Evolutionary conservation across 2,113 vertebrate species (phyloP).

Genomic region (Ceuthmochares aereus): DNA sequence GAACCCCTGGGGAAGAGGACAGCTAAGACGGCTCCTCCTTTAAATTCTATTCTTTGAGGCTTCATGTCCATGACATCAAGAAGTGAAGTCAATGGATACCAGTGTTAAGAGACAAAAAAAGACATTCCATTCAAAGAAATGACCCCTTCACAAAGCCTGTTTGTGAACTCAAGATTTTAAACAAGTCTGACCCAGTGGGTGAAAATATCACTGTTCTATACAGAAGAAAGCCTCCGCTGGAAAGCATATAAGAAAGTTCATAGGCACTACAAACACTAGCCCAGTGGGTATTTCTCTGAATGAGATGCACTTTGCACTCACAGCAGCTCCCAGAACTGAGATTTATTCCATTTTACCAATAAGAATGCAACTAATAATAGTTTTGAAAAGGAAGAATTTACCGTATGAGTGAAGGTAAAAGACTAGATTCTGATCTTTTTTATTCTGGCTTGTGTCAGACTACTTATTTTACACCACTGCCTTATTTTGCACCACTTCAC

Average conservation of each 20-base stretch:
- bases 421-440: background rate
- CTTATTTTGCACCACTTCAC: background rate
- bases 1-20: slow-evolving; percentile 11
- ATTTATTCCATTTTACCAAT: slow-evolving; percentile 38
- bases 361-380: slow-evolving; percentile 57
- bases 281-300: slow-evolving; percentile 65
- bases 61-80: slow-evolving; percentile 34
- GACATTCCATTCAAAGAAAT: slow-evolving; percentile 30
- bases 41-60: slow-evolving; percentile 45
- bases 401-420: background rate
- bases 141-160: slow-evolving; percentile 41
- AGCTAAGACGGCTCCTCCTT: slow-evolving; percentile 12
- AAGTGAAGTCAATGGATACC: slow-evolving; percentile 36
- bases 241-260: slow-evolving; percentile 57
- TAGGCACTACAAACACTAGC: slow-evolving; percentile 59
- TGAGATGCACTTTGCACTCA: slow-evolving; percentile 68
- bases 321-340: slow-evolving; percentile 43
- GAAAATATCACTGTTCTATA: slow-evolving; percentile 54
- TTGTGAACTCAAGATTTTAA: slow-evolving; percentile 63
- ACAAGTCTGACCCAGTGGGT: slow-evolving; percentile 54
- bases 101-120: slow-evolving; percentile 35
- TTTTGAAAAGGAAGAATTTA: background rate
- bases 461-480: background rate
- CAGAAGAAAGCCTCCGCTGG: slow-evolving; percentile 64
- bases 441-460: background rate